A percentile compares a stretch with the other conserved stretches of the same genome.
Evolutionary conservation across 2,113 vertebrate genomes (phyloP).

Genomic region (Odobenus rosmarus): DNA sequence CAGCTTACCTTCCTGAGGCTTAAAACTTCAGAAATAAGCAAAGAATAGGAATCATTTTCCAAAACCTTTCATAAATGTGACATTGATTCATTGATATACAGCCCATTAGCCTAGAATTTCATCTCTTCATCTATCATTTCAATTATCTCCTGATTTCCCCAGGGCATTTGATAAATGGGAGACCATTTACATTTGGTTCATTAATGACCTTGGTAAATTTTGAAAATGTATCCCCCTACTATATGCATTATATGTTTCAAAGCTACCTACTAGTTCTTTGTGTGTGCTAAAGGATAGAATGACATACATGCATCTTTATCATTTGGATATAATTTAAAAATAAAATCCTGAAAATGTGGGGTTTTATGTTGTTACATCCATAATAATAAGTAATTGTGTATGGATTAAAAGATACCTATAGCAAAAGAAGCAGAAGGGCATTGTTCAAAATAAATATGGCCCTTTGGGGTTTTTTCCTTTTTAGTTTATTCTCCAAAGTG

Average conservation of each 20-base stretch:
- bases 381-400: not conserved
- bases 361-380: not conserved
- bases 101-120: conserved; percentile 84
- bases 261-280: not conserved
- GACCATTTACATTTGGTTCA: conserved; percentile 84
- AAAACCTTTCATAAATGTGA: conserved; percentile 85
- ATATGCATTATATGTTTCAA: conserved; percentile 61
- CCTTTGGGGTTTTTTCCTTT: not conserved
- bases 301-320: not conserved
- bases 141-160: conserved; percentile 86
- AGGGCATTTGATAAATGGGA: conserved; percentile 86
- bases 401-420: not conserved
- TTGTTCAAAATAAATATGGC: conserved; percentile 23
- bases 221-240: conserved; percentile 71
- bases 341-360: not conserved
- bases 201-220: conserved; percentile 86
- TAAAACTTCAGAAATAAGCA: conserved; percentile 81
- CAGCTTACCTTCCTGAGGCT: conserved; percentile 73
- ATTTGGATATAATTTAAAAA: not conserved
- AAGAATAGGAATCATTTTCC: conserved; percentile 84
- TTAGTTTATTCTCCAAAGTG: not conserved
- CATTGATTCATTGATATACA: conserved; percentile 88
- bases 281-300: not conserved
- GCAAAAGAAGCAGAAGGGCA: not conserved
- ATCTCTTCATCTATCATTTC: conserved; percentile 88